Base-by-base conservation (phyloP, 2,113 vertebrate species). In the Atlantisia rogersi region DNA sequence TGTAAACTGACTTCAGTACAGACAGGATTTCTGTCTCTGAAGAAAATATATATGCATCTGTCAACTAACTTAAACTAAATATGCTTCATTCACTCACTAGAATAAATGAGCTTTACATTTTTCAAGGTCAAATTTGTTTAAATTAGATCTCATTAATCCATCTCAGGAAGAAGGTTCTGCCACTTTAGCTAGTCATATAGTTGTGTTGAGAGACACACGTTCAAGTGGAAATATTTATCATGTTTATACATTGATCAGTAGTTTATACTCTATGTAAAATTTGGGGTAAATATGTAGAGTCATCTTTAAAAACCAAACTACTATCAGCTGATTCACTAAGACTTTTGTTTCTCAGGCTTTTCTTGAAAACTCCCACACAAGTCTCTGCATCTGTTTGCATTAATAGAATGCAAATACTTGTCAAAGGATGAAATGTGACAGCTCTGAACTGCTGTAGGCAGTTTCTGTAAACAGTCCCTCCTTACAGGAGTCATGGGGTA, bases 41-140 rank as follows among this genome's bases (percentile, higher is more conserved):
- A 65, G 67, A 73, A 35, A 93, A 90, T 46, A 50, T 77, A 31
- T 70, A 63, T 12, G 12, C 31, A 42, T 77, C 60, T 88, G 55
- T 79, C 64, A 78, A 70, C 55, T 67, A 71, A 63, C 37, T 93
- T 88, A 87, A 88, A 82, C 32, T 55, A 88, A 78, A 65, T 74
- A 24, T 13, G 31, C 9, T 75, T 71, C 26, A 14, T 60, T 84
- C 65, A 76, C 24, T 52, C 22, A 10, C 12, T 62, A 40, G 21
- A 93, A 85, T 69, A 71, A 95, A 92, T 71, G 73, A 68, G 65
- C 15, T 77, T 79, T 62, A 68, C 21, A 53, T 55, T 87, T 87
- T 75, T 85, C 58, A 91, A 73, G 25, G 62, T 93, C 84, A 89
- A 25, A 68, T 68, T 81, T 92, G 18, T 94, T 95, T 91, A 79